Conservation (phyloP, 2,113 vertebrate species). For the Calonectris borealis region DNA sequence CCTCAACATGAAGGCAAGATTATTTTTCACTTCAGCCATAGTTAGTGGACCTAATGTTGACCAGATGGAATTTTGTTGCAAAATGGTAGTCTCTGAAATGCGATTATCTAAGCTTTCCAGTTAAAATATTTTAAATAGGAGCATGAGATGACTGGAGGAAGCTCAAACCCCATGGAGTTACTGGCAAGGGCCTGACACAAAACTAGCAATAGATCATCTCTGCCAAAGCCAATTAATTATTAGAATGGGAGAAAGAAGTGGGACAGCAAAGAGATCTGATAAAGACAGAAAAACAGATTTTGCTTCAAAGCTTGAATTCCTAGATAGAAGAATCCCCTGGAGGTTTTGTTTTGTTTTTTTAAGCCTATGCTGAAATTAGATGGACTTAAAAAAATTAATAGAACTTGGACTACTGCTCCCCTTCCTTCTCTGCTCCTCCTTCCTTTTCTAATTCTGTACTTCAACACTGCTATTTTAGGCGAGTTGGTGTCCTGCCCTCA, state of each 20-base stretch:
- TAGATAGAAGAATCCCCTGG: background rate
- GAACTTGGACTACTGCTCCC: background rate
- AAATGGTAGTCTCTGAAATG: constrained; percentile 10
- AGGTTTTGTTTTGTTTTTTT: background rate
- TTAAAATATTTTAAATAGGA: constrained; percentile 17
- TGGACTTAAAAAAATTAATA: background rate
- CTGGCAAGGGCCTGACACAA: background rate
- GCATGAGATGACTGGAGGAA: background rate
- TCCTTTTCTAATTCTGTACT: background rate
- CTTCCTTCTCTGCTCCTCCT: background rate
- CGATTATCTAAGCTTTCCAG: background rate
- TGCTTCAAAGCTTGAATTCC: background rate
- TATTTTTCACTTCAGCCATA: background rate
- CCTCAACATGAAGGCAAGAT: background rate
- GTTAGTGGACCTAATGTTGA: background rate
- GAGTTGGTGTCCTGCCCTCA: background rate
- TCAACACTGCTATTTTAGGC: background rate
- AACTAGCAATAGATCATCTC: constrained; percentile 5
- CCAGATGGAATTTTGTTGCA: background rate
- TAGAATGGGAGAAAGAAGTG: background rate
- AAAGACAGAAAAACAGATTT: background rate
- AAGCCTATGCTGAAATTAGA: background rate
- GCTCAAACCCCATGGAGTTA: background rate
- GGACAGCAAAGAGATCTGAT: background rate
- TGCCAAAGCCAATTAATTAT: background rate